These are phyloP conservation scores for Polypedilum pembai DNA, from an alignment of 1,140 invertebrate genomes.

Conservation along the genomic window DNA sequence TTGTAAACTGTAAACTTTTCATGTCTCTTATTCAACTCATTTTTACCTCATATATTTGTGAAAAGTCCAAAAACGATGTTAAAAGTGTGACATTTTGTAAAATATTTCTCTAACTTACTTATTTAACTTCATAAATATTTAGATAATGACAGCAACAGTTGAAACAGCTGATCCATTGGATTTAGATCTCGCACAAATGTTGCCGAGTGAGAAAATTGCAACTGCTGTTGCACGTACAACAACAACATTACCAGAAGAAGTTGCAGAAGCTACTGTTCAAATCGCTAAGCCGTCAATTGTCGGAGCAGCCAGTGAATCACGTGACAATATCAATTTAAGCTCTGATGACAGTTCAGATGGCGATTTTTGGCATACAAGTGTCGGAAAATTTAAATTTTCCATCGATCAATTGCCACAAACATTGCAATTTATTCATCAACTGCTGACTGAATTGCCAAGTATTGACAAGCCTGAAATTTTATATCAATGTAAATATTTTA, in stretches of 20 bases:
- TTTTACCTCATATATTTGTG: neutral
- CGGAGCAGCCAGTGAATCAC: conserved; percentile 34
- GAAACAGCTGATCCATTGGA: conserved; percentile 85
- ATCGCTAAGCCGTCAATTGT: conserved; percentile 59
- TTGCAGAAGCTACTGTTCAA: conserved; percentile 59
- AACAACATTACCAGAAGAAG: conserved; percentile 81
- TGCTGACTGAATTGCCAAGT: conserved; percentile 77
- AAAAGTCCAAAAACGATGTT: conserved; percentile 33
- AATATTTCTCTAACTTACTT: neutral
- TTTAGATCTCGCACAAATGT: conserved; percentile 62
- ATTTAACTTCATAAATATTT: conserved; percentile 34
- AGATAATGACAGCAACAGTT: conserved; percentile 89
- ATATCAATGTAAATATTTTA: conserved; percentile 63
- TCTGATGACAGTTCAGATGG: conserved; percentile 57
- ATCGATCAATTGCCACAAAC: conserved; percentile 88
- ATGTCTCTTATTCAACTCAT: conserved; percentile 1
- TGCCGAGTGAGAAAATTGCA: conserved; percentile 72
- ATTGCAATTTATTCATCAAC: conserved; percentile 83
- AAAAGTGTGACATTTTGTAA: too few relatives aligned
- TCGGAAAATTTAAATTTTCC: conserved; percentile 84
- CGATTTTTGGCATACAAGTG: conserved; percentile 83
- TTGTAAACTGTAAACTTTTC: neutral
- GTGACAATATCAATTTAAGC: conserved; percentile 54
- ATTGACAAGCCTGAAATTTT: conserved; percentile 85
- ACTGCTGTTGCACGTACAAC: conserved; percentile 75